Percentiles rank a stretch among this genome's conserved stretches.
Evolutionary conservation across 2,888 invertebrate genomes (phyloP).

Genomic region (Drymonia ruficornis): DNA sequence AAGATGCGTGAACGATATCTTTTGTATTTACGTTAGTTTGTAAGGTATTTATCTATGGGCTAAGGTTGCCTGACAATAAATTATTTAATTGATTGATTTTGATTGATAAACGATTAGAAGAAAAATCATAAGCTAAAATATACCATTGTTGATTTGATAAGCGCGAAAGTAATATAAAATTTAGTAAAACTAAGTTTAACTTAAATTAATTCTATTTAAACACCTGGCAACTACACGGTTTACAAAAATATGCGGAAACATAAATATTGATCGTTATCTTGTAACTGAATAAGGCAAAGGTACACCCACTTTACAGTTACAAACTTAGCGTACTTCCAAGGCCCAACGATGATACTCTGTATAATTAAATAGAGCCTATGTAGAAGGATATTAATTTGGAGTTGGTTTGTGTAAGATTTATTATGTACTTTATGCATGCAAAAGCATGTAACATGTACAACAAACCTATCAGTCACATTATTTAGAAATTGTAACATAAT

Average conservation of each 20-base stretch:
- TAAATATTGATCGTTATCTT: slow-evolving; percentile 5
- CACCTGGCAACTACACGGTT: background rate
- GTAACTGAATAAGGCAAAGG: slow-evolving; percentile 1
- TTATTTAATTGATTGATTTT: too few relatives aligned
- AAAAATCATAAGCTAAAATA: background rate
- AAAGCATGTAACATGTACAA: too few relatives aligned
- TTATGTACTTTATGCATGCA: too few relatives aligned
- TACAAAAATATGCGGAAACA: slow-evolving; percentile 3
- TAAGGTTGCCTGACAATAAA: too few relatives aligned
- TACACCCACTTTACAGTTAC: slow-evolving; percentile 3
- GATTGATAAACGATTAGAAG: too few relatives aligned
- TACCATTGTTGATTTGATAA: too few relatives aligned
- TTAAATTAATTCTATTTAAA: background rate
- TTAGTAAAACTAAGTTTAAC: background rate
- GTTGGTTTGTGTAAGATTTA: background rate
- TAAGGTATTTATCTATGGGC: too few relatives aligned
- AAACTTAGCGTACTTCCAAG: slow-evolving; percentile 13
- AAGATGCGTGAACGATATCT: too few relatives aligned
- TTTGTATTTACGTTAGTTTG: too few relatives aligned
- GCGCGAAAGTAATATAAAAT: too few relatives aligned
- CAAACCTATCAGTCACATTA: too few relatives aligned
- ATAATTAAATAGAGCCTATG: background rate
- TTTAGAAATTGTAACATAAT: too few relatives aligned
- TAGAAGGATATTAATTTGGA: background rate
- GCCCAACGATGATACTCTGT: slow-evolving; percentile 7